phyloP scores from a whole-genome alignment of 2,113 vertebrate genomes.

The Cettia cetti region DNA sequence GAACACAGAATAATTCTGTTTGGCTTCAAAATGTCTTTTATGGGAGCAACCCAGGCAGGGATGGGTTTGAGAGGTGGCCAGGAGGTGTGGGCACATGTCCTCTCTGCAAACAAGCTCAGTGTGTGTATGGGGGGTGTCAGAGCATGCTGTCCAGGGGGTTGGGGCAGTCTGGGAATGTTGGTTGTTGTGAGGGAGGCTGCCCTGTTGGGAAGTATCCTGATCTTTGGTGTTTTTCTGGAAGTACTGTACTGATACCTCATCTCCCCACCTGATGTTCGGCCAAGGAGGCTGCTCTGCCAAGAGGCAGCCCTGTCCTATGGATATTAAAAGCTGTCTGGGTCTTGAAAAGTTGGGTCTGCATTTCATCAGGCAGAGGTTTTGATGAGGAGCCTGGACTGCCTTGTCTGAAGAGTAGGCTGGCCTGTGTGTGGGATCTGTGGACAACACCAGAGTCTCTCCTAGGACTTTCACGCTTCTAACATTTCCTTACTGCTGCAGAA shows the following conservation, averaged over 20 bases:
- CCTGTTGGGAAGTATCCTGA: neutral
- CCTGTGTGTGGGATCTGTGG: neutral
- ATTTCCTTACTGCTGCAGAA: neutral
- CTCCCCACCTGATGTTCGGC: neutral
- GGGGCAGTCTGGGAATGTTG: neutral
- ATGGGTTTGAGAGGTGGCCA: neutral
- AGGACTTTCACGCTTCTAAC: neutral
- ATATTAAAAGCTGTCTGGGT: neutral
- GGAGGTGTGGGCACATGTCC: neutral
- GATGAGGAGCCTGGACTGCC: neutral
- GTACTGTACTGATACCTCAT: neutral
- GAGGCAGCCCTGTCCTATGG: neutral
- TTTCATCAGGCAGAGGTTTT: neutral
- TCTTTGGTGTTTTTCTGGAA: neutral
- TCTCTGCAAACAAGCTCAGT: neutral
- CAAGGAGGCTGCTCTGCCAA: neutral
- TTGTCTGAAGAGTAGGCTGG: neutral
- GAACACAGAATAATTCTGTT: neutral
- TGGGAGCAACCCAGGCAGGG: fast-evolving
- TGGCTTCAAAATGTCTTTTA: neutral
- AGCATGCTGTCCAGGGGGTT: neutral
- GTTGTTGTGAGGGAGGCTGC: neutral
- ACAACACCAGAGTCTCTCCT: neutral
- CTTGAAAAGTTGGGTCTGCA: neutral
- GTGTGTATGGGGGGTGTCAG: neutral